phyloP scores from a whole-genome alignment of 2,797 vertebrate genomes.

The Orestias chungarensis region DNA sequence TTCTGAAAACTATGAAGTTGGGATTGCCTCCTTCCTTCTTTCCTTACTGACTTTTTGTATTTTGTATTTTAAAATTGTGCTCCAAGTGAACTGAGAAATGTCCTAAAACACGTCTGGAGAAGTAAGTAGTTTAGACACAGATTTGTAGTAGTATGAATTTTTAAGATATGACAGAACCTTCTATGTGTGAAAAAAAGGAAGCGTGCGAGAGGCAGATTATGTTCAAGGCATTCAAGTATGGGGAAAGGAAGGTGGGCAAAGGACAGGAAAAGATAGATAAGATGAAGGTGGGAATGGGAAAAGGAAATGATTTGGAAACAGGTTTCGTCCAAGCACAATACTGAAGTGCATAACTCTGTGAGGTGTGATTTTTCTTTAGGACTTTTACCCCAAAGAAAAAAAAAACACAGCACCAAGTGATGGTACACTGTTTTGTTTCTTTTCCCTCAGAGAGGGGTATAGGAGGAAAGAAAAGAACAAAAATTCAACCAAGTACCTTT shows the following conservation, averaged over 20 bases:
- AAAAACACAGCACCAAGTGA: slow-evolving; percentile 33
- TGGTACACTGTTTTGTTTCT: slow-evolving; percentile 36
- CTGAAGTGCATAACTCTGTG: slow-evolving; percentile 39
- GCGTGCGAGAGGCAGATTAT: slow-evolving; percentile 30
- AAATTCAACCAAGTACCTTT: slow-evolving; percentile 55
- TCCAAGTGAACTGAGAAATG: too few relatives aligned
- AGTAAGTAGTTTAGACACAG: too few relatives aligned
- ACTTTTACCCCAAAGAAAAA: slow-evolving; percentile 18
- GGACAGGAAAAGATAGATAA: slow-evolving; percentile 32
- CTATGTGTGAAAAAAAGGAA: slow-evolving; percentile 10
- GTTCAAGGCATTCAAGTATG: slow-evolving; percentile 38
- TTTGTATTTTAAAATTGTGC: too few relatives aligned
- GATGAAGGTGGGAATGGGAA: slow-evolving; percentile 35
- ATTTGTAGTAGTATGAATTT: too few relatives aligned
- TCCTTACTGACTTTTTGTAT: slow-evolving; percentile 27
- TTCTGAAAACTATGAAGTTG: slow-evolving; percentile 35
- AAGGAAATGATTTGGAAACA: slow-evolving; percentile 55
- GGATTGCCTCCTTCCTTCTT: slow-evolving; percentile 27
- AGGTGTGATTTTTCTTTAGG: slow-evolving; percentile 39
- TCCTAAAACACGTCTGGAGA: too few relatives aligned
- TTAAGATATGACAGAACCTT: too few relatives aligned
- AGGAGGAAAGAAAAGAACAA: slow-evolving; percentile 25
- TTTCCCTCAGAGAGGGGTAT: slow-evolving; percentile 8
- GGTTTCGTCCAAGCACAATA: slow-evolving; percentile 32
- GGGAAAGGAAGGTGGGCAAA: slow-evolving; percentile 8